A percentile compares a stretch with the other conserved stretches of the same genome.
These are phyloP conservation scores for Macaca mulatta DNA, from an alignment of 2,113 vertebrate species.

Conservation along the genomic window DNA sequence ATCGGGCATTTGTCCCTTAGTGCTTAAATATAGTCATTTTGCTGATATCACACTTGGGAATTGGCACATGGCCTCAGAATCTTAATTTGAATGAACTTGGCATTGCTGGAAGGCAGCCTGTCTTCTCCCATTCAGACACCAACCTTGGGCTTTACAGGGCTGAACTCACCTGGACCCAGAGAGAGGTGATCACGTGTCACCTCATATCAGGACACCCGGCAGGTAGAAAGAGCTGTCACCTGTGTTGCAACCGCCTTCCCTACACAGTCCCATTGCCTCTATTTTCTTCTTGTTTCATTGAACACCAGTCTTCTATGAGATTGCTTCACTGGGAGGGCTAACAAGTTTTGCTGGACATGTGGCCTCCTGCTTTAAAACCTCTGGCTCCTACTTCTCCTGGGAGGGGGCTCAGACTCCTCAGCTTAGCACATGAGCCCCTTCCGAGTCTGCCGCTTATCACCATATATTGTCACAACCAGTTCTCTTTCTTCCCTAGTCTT, in stretches of 20 bases:
- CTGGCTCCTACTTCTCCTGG: not conserved
- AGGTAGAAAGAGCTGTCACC: not conserved
- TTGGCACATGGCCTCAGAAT: accelerated
- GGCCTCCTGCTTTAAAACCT: not conserved
- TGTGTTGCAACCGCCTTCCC: not conserved
- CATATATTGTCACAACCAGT: accelerated
- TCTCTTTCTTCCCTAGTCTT: not conserved
- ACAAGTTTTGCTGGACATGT: accelerated
- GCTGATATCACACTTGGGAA: not conserved
- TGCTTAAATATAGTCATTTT: not conserved
- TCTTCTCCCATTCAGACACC: not conserved
- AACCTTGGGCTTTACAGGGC: not conserved
- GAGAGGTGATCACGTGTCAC: accelerated
- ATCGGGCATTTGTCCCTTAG: not conserved
- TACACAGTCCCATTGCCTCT: not conserved
- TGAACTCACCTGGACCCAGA: not conserved
- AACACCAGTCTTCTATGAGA: accelerated
- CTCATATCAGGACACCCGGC: accelerated
- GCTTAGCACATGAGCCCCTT: not conserved
- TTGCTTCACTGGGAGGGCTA: accelerated
- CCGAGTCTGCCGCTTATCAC: accelerated
- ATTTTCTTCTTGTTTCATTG: too few species aligned
- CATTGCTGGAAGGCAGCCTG: accelerated
- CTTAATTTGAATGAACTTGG: not conserved
- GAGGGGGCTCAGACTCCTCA: not conserved